These are phyloP conservation scores for Sarcoramphus papa DNA, from an alignment of 2,797 vertebrate genomes.

Conservation along the genomic window DNA sequence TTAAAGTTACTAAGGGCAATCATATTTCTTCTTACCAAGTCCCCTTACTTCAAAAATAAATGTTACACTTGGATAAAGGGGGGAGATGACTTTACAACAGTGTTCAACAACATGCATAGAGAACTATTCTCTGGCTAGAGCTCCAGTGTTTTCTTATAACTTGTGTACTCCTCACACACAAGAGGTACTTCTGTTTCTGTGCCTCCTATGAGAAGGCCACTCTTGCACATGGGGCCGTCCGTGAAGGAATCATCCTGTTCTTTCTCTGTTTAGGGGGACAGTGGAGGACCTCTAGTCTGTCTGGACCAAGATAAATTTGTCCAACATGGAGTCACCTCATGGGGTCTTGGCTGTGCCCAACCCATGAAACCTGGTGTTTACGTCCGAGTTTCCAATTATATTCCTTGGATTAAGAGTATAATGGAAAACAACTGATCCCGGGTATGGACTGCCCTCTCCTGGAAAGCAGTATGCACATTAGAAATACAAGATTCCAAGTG, in stretches of 20 bases:
- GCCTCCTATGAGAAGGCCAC: neutral
- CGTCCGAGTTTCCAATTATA: constrained; percentile 84
- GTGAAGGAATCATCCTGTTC: neutral
- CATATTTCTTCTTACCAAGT: neutral
- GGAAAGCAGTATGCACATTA: neutral
- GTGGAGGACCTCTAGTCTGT: constrained; percentile 93
- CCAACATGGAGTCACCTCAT: constrained; percentile 93
- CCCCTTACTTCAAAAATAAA: neutral
- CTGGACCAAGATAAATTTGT: constrained; percentile 80
- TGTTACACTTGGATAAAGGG: neutral
- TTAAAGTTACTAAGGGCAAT: neutral
- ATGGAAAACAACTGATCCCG: constrained; percentile 67
- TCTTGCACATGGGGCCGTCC: neutral
- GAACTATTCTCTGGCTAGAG: neutral
- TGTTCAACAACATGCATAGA: neutral
- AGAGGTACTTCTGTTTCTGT: neutral
- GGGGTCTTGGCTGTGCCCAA: constrained; percentile 92
- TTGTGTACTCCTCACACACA: fast-evolving
- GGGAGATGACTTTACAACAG: neutral
- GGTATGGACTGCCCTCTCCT: neutral
- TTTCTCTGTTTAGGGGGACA: constrained; percentile 85
- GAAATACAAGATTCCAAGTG: neutral
- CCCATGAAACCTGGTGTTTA: constrained; percentile 95
- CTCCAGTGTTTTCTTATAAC: neutral
- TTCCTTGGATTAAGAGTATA: constrained; percentile 82